Evolutionary conservation across 2,113 vertebrate species (phyloP), one percentile per base, ranked within the genome.

Genomic region (Oreotrochilus melanogaster): DNA sequence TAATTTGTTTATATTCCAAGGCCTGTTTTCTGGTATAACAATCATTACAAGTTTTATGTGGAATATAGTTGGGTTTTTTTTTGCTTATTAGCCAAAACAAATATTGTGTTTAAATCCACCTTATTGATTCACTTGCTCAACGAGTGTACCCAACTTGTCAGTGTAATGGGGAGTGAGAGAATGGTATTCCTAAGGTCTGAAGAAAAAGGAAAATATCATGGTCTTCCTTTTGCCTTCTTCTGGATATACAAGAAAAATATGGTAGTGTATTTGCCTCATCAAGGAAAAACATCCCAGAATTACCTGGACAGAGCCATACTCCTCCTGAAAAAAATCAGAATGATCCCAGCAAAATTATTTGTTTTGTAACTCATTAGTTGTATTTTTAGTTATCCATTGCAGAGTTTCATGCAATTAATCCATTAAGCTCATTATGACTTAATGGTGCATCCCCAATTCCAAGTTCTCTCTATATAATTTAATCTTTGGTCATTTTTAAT

Each of bases 91-190:
- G 89, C 89, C 92, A 93, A 94, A 87, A 60, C 31, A 97, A 96
- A 97, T 92, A 96, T 31, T 89, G 92, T 60, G 15, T 78, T 96
- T 95, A 82, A 97, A 92, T 78, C 74, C 65, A 96, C 86, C 86
- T 92, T 92, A 94, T 39, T 87, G 93, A 93, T 95, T 96, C 83
- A 48, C 12, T 22, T 93, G 86, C 74, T 75, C 95, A 70, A 3
- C 70, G 60, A 93, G 88, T 21, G 39, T 16, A 71, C 72, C 78
- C 56, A 94, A 57, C 64, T 89, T 85, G 76, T 86, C 91, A 78
- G 60, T 2, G 2, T 33, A 88, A 73, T 30, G 53, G 57, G 47
- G 27, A 88, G 27, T 19, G 84, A 83, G 14, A 51, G 12, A 21
- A 93, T 39, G 39, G 58, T 53, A 91, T 85, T 73, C 16, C 7